Conservation (phyloP, 1,140 invertebrate species). For the Trypoxylus dichotomus region DNA sequence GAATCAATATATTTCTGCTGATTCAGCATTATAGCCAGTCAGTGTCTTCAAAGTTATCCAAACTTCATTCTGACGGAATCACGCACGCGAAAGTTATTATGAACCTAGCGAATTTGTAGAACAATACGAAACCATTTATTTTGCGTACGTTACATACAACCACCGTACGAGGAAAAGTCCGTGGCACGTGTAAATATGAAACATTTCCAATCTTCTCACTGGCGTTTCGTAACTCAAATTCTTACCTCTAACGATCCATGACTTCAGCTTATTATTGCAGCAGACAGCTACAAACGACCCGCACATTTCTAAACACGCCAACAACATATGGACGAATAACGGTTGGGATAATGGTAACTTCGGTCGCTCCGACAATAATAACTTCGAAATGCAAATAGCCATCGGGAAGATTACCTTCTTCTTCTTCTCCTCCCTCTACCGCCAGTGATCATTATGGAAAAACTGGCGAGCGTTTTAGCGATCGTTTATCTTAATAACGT, state of each 20-base stretch:
- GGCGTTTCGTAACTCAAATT: neutral
- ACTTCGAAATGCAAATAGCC: slow-evolving; percentile 35
- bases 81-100: neutral
- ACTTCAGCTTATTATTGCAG: slow-evolving; percentile 35
- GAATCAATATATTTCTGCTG: too few species aligned
- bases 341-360: neutral
- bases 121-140: neutral
- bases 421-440: neutral
- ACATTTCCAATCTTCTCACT: neutral
- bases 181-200: slow-evolving; percentile 10
- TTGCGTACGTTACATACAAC: neutral
- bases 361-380: slow-evolving; percentile 26
- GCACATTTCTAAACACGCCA: neutral
- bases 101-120: neutral
- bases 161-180: slow-evolving; percentile 1
- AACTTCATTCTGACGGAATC: neutral
- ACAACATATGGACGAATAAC: neutral
- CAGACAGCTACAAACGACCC: slow-evolving; percentile 37
- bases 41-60: too few species aligned
- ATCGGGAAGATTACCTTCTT: slow-evolving; percentile 28
- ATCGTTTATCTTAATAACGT: neutral
- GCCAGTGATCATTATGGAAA: neutral
- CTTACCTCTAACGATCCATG: slow-evolving; percentile 30
- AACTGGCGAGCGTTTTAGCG: neutral
- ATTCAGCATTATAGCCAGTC: too few species aligned